phyloP scores from a whole-genome alignment of 2,888 invertebrate species.

The Notodonta ziczac region DNA sequence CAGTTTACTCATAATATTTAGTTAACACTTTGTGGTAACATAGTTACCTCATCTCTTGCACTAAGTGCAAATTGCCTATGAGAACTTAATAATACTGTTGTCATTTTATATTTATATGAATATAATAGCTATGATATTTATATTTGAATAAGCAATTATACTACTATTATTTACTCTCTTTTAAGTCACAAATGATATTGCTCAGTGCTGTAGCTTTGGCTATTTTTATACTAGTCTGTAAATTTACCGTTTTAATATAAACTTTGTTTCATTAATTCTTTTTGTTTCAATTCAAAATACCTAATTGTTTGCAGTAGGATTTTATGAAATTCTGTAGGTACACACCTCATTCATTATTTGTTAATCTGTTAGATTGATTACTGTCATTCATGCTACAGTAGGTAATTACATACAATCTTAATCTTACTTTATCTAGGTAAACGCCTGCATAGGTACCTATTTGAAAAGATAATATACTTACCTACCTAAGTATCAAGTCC shows the following conservation, averaged over 20 bases:
- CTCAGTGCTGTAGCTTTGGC: constrained; percentile 79
- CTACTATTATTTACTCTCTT: constrained; percentile 46
- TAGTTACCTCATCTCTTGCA: constrained; percentile 38
- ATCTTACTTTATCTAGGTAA: too few species aligned
- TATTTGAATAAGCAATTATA: constrained; percentile 13
- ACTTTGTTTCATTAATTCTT: constrained; percentile 60
- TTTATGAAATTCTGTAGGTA: too few species aligned
- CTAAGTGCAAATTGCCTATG: constrained; percentile 56
- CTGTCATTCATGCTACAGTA: too few species aligned
- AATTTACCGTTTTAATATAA: constrained; percentile 69
- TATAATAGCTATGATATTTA: constrained; percentile 20
- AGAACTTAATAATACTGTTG: constrained; percentile 19
- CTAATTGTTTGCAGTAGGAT: background rate
- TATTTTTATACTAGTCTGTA: constrained; percentile 83
- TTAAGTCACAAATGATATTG: constrained; percentile 73
- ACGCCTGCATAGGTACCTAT: too few species aligned
- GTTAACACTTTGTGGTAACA: constrained; percentile 44
- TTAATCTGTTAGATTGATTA: too few species aligned
- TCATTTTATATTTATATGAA: constrained; percentile 23
- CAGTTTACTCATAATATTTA: constrained; percentile 76
- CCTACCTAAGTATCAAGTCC: too few species aligned
- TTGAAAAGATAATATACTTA: too few species aligned
- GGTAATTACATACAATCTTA: too few species aligned
- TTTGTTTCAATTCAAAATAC: constrained; percentile 24
- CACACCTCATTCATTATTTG: too few species aligned